Evolutionary conservation across 1,140 invertebrate genomes (phyloP), one percentile per base, ranked within the genome.

Genomic region (Ctenoplectra terminalis): DNA sequence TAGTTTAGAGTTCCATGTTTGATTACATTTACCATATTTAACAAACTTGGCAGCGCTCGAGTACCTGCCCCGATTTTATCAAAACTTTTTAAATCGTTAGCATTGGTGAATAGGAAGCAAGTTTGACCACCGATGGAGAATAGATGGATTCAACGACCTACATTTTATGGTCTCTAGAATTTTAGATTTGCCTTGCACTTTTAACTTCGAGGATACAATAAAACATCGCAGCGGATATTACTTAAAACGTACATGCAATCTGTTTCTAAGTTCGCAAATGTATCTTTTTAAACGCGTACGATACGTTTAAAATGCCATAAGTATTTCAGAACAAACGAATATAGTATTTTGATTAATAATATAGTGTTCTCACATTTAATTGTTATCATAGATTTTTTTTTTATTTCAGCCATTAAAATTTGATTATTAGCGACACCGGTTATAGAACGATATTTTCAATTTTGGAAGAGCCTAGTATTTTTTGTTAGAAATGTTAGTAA

Each of bases 81-180:
- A n/a, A 50, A 56, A 69, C 50, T 77, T 75, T 75, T 69, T 20
- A 77, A 58, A 77, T 52, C 63, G 74, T 77, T 56, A 69, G 64
- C 74, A 56, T 46, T 23, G 63, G 29, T 40, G 37, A 77, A 58
- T 66, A 46, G 64, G 9, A 46, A 50, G 26, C 20, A 69, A 77
- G 63, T 77, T 69, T 43, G 63, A 58, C 52, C 64, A 56, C 63
- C 50, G 15, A 77, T 69, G 50, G 15, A n/a, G 23, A 26, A 43
- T 7, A 7, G 40, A 69, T 69, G 20, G n/a, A 77, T 77, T 77
- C 74, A 69, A 31, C 74, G 74, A 77, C 74, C 74, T 20, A 77
- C 48, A 69, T 77, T 77, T 77, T 77, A 69, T 29, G 31, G 29
- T 37, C 17, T 7, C 13, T 23, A 50, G 50, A 77, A 56, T 37